phyloP scores from a whole-genome alignment of 2,888 invertebrate species.

The Maniola hyperantus region DNA sequence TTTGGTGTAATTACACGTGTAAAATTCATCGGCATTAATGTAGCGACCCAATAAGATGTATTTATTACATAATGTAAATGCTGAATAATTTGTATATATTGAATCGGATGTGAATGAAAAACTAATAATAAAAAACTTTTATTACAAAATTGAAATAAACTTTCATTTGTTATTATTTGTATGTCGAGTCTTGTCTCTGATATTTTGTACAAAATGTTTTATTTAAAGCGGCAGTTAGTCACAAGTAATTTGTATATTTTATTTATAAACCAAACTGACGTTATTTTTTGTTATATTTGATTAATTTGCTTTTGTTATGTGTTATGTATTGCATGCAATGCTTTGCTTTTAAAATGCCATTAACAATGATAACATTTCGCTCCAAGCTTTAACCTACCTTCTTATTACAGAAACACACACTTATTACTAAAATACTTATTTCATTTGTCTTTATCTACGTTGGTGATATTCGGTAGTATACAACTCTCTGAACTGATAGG shows the following conservation, averaged over 20 bases:
- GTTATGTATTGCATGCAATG: constrained; percentile 48
- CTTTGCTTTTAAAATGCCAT: constrained; percentile 44
- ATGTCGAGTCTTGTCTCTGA: constrained; percentile 76
- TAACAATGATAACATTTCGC: constrained; percentile 29
- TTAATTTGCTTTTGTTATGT: constrained; percentile 34
- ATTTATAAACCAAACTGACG: constrained; percentile 42
- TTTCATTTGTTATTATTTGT: constrained; percentile 63
- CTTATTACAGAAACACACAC: constrained; percentile 3
- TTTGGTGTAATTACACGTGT: constrained; percentile 65
- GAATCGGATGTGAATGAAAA: constrained; percentile 76
- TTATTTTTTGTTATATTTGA: constrained; percentile 31
- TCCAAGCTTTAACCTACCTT: constrained; percentile 32
- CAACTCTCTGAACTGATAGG: not conserved
- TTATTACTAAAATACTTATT: constrained; percentile 1
- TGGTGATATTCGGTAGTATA: not conserved
- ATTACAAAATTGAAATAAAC: constrained; percentile 69
- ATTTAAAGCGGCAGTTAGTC: constrained; percentile 28
- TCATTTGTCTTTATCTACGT: constrained; percentile 9
- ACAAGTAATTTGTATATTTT: constrained; percentile 13
- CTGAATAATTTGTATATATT: constrained; percentile 81
- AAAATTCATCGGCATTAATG: constrained; percentile 61
- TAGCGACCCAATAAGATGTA: constrained; percentile 66
- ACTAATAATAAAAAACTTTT: constrained; percentile 76
- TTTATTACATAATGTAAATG: constrained; percentile 72
- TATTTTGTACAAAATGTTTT: constrained; percentile 42